phyloP scores from a whole-genome alignment of 1,140 invertebrate genomes.

The Musca vetustissima region DNA sequence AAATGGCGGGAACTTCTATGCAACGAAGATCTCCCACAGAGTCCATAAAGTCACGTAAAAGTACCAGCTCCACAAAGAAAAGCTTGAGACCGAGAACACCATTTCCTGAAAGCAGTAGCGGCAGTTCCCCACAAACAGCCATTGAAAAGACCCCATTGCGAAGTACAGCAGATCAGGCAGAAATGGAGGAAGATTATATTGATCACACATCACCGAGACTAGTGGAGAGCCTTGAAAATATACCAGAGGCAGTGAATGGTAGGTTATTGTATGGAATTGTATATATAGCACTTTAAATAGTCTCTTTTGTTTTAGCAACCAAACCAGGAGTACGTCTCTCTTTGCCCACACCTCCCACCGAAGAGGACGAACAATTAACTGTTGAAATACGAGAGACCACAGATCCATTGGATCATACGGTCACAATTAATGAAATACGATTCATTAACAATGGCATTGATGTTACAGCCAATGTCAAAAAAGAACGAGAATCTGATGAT shows the following conservation, averaged over 20 bases:
- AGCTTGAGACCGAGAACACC: constrained; percentile 43
- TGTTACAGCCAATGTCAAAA: constrained; percentile 46
- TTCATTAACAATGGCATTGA: constrained; percentile 54
- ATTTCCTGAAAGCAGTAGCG: constrained; percentile 44
- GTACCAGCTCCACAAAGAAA: constrained; percentile 31
- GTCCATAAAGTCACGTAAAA: constrained; percentile 34
- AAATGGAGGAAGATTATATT: constrained; percentile 45
- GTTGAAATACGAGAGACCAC: constrained; percentile 48
- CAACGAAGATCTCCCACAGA: constrained; percentile 32
- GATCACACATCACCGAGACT: constrained; percentile 45
- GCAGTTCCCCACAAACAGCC: constrained; percentile 41
- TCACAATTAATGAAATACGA: constrained; percentile 50
- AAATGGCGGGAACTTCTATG: neutral
- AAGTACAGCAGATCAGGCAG: constrained; percentile 50
- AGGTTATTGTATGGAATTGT: constrained; percentile 7
- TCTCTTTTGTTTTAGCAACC: neutral
- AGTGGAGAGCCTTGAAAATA: constrained; percentile 43
- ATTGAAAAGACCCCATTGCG: constrained; percentile 46
- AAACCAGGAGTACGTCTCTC: constrained; percentile 29
- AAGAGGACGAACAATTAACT: constrained; percentile 49
- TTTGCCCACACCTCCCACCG: constrained; percentile 43
- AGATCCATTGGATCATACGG: constrained; percentile 43
- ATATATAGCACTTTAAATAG: neutral
- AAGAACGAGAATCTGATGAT: constrained; percentile 15
- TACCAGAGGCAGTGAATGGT: constrained; percentile 36